Conservation (phyloP, 2,888 invertebrate species). For the Melitaea athalia region DNA sequence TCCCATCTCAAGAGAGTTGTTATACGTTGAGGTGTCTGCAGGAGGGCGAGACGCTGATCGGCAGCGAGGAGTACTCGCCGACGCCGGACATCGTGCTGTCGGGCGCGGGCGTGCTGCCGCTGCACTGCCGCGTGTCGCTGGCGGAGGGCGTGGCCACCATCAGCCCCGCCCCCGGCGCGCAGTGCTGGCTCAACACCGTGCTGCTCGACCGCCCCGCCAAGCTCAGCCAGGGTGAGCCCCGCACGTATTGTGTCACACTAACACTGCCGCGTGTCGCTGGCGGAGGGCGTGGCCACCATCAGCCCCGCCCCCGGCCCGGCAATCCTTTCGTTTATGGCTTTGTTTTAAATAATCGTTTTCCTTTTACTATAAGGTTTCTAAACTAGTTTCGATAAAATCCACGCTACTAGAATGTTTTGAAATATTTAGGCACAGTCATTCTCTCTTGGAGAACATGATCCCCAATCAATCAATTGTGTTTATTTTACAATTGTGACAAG, state of each 20-base stretch:
- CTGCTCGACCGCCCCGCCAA: slow-evolving; percentile 89
- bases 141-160: slow-evolving; percentile 88
- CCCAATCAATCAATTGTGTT: too few relatives aligned
- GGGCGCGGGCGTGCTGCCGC: slow-evolving; percentile 89
- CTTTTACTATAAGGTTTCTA: too few relatives aligned
- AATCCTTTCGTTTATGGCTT: too few relatives aligned
- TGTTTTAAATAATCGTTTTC: too few relatives aligned
- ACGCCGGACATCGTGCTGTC: slow-evolving; percentile 90
- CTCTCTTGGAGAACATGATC: too few relatives aligned
- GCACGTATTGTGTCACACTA: too few relatives aligned
- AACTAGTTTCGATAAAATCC: too few relatives aligned
- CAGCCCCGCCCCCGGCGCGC: slow-evolving; percentile 86
- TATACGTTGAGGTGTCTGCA: slow-evolving; percentile 48
- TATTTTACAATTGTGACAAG: too few relatives aligned
- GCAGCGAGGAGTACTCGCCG: slow-evolving; percentile 86
- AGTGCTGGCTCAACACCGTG: slow-evolving; percentile 92
- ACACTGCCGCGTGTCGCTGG: slow-evolving; percentile 89
- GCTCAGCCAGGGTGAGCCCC: slow-evolving; percentile 85
- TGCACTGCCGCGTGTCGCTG: slow-evolving; percentile 89
- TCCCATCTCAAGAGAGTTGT: too few relatives aligned
- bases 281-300: slow-evolving; percentile 88
- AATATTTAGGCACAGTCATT: too few relatives aligned
- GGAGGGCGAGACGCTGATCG: slow-evolving; percentile 94
- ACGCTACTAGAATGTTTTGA: too few relatives aligned
- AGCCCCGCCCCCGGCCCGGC: slow-evolving; percentile 87